phyloP scores from a whole-genome alignment of 1,140 invertebrate genomes.

The Aphaenogaster floridana region DNA sequence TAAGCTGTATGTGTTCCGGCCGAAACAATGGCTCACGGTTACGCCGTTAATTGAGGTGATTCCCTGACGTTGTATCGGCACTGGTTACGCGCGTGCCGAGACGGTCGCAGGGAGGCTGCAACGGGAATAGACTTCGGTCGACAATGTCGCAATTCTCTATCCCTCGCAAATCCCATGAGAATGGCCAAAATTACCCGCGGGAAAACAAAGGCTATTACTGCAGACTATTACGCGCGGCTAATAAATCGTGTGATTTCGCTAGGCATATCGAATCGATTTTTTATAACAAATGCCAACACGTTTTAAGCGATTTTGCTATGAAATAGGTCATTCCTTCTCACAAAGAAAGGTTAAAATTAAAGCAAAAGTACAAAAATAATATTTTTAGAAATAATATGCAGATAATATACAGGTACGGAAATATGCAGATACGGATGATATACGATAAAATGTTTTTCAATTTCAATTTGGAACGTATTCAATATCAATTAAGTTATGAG shows the following conservation, averaged over 20 bases:
- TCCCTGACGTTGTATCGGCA: conserved; percentile 56
- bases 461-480: not conserved
- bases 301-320: not conserved
- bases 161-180: not conserved
- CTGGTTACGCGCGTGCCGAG: conserved; percentile 9
- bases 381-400: not conserved
- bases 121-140: not conserved
- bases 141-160: not conserved
- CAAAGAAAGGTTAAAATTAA: not conserved
- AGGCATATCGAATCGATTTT: not conserved
- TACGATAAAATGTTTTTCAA: not conserved
- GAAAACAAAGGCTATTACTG: conserved; percentile 54
- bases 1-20: conserved; percentile 28
- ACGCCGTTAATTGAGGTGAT: conserved; percentile 68
- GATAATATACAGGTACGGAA: not conserved
- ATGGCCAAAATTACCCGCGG: not conserved
- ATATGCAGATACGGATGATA: not conserved
- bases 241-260: not conserved
- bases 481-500: conserved; percentile 7
- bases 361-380: not conserved
- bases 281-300: not conserved
- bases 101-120: conserved; percentile 25
- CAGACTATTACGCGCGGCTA: conserved; percentile 29
- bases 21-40: conserved; percentile 68
- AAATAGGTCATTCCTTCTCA: not conserved